Evolutionary conservation across 2,888 invertebrate species (phyloP).

Genomic region (Amblyteles armatorius): DNA sequence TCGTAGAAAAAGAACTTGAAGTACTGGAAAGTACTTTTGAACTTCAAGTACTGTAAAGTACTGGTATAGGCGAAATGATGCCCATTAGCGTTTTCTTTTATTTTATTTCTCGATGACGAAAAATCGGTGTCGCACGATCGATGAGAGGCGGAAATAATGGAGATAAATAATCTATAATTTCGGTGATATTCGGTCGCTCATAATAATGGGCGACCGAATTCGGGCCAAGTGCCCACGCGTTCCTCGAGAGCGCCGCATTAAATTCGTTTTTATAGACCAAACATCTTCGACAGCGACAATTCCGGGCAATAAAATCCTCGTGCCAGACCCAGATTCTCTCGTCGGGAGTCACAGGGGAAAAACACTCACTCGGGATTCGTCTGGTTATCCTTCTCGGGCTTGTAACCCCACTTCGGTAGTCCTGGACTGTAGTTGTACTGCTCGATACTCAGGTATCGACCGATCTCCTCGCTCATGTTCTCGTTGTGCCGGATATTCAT

Average conservation of each 20-base stretch:
- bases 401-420: slow-evolving; percentile 89
- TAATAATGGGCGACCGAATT: not conserved
- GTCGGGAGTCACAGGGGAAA: not conserved
- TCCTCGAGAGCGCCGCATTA: not conserved
- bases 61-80: too few species aligned
- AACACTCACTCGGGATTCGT: slow-evolving; percentile 77
- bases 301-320: not conserved
- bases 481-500: slow-evolving; percentile 84
- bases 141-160: not conserved
- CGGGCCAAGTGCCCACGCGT: not conserved
- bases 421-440: slow-evolving; percentile 88
- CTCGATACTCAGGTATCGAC: slow-evolving; percentile 80
- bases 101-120: not conserved
- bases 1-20: too few species aligned
- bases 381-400: slow-evolving; percentile 78
- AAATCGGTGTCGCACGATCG: not conserved
- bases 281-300: not conserved
- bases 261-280: not conserved
- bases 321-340: not conserved
- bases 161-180: slow-evolving; percentile 19
- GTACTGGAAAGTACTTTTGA: not conserved
- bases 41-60: too few species aligned
- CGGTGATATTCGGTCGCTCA: not conserved
- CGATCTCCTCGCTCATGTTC: slow-evolving; percentile 79
- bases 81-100: not conserved